Evolutionary conservation across 2,888 invertebrate species (phyloP).

Genomic region (Autographa pulchrina): DNA sequence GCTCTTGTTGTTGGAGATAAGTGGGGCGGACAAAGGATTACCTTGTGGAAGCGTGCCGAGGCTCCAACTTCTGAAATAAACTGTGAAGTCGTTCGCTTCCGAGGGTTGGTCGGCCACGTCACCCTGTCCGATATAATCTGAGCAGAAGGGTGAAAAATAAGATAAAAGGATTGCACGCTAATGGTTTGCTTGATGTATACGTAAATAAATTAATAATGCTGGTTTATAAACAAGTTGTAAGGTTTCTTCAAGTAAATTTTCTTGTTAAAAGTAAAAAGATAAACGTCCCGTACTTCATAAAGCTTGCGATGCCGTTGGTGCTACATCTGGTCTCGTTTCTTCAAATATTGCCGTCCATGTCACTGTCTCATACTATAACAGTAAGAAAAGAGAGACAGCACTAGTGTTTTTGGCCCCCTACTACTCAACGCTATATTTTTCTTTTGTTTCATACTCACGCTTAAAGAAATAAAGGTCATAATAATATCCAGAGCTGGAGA

Average conservation of each 20-base stretch:
- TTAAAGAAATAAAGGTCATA: not conserved
- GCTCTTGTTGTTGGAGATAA: constrained; percentile 71
- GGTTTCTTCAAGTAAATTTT: not conserved
- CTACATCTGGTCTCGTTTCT: not conserved
- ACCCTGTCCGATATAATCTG: constrained; percentile 61
- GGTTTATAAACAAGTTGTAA: not conserved
- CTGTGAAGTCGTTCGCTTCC: constrained; percentile 61
- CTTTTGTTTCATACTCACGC: not conserved
- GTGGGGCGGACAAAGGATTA: constrained; percentile 76
- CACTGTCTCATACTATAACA: not conserved
- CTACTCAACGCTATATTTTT: not conserved
- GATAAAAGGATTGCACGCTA: constrained; percentile 56
- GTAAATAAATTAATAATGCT: constrained; percentile 27
- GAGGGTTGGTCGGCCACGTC: constrained; percentile 58
- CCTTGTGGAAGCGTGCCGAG: constrained; percentile 64
- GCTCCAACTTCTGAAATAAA: constrained; percentile 66
- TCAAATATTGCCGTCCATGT: not conserved
- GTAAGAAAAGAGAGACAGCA: not conserved
- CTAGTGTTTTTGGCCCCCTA: too few relatives aligned
- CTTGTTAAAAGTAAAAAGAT: not conserved
- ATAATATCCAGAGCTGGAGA: not conserved
- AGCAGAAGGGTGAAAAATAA: constrained; percentile 63
- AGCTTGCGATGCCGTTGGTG: not conserved
- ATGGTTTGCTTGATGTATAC: constrained; percentile 44
- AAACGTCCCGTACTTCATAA: not conserved